phyloP scores from a whole-genome alignment of 2,797 vertebrate genomes.

The Tangara arthus region DNA sequence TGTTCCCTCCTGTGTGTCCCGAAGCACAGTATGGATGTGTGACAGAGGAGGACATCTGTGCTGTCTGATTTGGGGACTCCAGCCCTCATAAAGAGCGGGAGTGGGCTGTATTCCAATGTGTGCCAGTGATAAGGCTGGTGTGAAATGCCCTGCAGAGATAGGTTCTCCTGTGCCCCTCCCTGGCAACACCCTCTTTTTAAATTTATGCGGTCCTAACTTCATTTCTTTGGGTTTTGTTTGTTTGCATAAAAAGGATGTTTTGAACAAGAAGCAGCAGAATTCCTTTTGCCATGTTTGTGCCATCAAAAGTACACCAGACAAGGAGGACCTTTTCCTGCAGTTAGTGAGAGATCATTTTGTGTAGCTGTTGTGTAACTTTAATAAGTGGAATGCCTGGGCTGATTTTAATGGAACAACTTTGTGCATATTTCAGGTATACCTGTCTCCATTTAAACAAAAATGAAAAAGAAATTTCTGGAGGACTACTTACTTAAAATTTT shows the following conservation, averaged over 20 bases:
- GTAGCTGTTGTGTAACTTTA: not conserved
- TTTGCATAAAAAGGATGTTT: not conserved
- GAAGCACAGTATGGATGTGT: not conserved
- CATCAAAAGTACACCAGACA: not conserved
- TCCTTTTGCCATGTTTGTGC: not conserved
- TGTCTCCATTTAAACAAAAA: not conserved
- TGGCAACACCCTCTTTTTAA: not conserved
- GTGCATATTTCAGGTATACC: not conserved
- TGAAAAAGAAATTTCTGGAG: not conserved
- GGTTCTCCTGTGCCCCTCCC: not conserved
- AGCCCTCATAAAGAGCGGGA: fast-evolving
- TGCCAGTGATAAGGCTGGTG: not conserved
- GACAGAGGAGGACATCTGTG: not conserved
- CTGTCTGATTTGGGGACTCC: not conserved
- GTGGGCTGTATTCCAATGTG: not conserved
- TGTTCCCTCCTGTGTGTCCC: not conserved
- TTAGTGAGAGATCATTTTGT: not conserved
- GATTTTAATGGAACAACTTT: not conserved
- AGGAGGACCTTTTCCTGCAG: not conserved
- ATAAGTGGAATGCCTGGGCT: not conserved
- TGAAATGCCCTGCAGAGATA: not conserved
- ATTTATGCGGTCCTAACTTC: not conserved
- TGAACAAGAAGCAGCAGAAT: not conserved
- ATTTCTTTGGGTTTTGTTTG: not conserved
- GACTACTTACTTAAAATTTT: not conserved